Conservation (phyloP, 2,797 vertebrate genomes). For the Scomberomorus guttatus region DNA sequence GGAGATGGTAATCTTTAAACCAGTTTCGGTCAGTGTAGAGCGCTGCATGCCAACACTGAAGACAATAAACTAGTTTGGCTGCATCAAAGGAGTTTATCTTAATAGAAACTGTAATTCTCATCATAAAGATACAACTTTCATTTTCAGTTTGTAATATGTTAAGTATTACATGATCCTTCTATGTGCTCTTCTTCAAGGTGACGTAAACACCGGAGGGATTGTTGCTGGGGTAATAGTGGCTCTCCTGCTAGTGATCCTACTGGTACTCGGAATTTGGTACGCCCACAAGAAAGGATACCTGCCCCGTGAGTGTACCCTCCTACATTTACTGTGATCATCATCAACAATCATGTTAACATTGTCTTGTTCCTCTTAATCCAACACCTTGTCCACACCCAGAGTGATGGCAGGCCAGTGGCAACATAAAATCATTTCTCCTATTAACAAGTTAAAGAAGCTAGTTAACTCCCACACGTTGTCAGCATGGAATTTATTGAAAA, state of each 20-base stretch:
- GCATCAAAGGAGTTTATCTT: neutral
- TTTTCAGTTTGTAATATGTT: neutral
- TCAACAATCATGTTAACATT: neutral
- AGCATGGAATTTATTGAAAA: neutral
- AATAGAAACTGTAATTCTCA: neutral
- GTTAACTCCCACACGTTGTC: neutral
- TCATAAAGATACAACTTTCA: neutral
- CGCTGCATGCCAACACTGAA: neutral
- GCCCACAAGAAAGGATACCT: constrained; percentile 91
- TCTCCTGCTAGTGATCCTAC: constrained; percentile 85
- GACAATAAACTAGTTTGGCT: constrained; percentile 13
- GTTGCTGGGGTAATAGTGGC: constrained; percentile 90
- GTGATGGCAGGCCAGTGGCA: too few relatives aligned
- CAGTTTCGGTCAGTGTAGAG: neutral
- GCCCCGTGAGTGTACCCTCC: constrained; percentile 85
- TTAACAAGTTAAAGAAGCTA: too few relatives aligned
- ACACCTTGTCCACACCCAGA: neutral
- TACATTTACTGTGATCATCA: neutral
- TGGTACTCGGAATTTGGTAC: constrained; percentile 90
- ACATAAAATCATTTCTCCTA: too few relatives aligned
- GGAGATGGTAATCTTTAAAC: neutral
- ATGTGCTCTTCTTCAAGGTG: constrained; percentile 78
- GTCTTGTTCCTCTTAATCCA: neutral
- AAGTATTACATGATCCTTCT: neutral
- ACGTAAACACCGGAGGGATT: constrained; percentile 91